These are phyloP conservation scores for pig (Sus scrofa) DNA, from an alignment of 2,113 vertebrate species.

Conservation along the genomic window T2T-Sscrofa CM000830.6:39899501-39900000, in stretches of 20 bases:
- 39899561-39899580: slow-evolving; percentile 15
- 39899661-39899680: slow-evolving; percentile 60
- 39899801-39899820: slow-evolving; percentile 69
- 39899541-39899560: not conserved
- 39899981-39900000: slow-evolving; percentile 90
- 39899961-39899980: slow-evolving; percentile 80
- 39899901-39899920: not conserved
- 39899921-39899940: slow-evolving; percentile 46
- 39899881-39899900: not conserved
- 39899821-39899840: slow-evolving; percentile 47
- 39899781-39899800: slow-evolving; percentile 40
- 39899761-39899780: slow-evolving; percentile 66
- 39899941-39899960: slow-evolving; percentile 57
- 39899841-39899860: slow-evolving; percentile 27
- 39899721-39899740: slow-evolving; percentile 65
- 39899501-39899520: slow-evolving; percentile 68
- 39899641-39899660: not conserved
- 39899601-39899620: not conserved
- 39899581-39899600: not conserved
- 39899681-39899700: slow-evolving; percentile 29
- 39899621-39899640: slow-evolving; percentile 14
- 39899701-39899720: not conserved
- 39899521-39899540: slow-evolving; percentile 14
- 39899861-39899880: not conserved
- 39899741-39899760: slow-evolving; percentile 71